Evolutionary conservation across 2,113 vertebrate species (phyloP).

Genomic region (Balaenoptera acutorostrata): DNA sequence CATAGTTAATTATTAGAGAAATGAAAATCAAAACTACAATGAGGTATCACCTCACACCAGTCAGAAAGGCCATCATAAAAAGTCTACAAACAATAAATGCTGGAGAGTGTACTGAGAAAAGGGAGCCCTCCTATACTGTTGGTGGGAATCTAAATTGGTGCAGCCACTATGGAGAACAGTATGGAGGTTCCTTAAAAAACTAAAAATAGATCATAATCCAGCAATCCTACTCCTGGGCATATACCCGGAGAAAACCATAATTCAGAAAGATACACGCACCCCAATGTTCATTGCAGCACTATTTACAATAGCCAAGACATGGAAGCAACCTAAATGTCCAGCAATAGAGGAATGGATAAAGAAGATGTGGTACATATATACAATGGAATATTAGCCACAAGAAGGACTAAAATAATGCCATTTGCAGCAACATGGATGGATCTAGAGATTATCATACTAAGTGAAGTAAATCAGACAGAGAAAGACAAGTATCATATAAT

Average conservation of each 20-base stretch:
- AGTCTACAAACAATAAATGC: not conserved
- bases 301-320: no score
- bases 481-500: not conserved
- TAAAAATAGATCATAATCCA: no score
- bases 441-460: not conserved
- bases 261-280: no score
- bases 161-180: not conserved
- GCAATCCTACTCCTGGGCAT: no score
- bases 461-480: not conserved
- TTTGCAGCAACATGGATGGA: not conserved
- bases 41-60: not conserved
- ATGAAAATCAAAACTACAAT: not conserved
- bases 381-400: not conserved
- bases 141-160: not conserved
- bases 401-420: not conserved
- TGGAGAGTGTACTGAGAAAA: not conserved
- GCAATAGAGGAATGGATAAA: no score
- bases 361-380: no score
- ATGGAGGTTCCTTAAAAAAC: no score
- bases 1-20: not conserved
- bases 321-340: no score
- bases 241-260: no score
- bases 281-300: no score
- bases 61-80: not conserved
- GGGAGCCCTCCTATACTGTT: accelerated